Evolutionary conservation across 2,113 vertebrate genomes (phyloP).

Genomic region (Catharus fuscescens): DNA sequence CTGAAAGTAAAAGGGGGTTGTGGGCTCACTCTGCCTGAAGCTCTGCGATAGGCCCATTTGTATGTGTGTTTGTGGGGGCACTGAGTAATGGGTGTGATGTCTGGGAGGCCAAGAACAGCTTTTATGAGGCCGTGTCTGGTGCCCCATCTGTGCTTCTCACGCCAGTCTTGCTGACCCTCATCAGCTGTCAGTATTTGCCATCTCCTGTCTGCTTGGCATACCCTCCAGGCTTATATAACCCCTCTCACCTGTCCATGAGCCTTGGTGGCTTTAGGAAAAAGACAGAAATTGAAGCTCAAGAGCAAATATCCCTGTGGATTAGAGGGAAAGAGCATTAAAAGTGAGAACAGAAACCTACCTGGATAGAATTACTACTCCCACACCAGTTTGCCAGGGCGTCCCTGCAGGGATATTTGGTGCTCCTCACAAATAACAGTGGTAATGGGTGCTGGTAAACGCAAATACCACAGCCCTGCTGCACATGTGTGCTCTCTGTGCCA

Average conservation of each 20-base stretch:
- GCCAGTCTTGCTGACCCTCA: background rate
- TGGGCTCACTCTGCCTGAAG: background rate
- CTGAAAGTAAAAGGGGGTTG: background rate
- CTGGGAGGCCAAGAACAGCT: background rate
- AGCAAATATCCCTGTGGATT: background rate
- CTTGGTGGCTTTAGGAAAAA: background rate
- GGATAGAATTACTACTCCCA: background rate
- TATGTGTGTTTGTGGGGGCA: background rate
- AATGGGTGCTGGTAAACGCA: background rate
- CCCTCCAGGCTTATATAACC: background rate
- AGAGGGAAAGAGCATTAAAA: background rate
- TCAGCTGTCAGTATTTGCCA: background rate
- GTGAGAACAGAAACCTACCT: background rate
- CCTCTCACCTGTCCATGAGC: background rate
- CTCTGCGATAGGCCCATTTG: background rate
- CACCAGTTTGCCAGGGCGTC: background rate
- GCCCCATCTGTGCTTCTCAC: background rate
- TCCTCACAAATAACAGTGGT: background rate
- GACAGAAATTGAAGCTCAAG: background rate
- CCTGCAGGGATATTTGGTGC: background rate
- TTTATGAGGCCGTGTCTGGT: background rate
- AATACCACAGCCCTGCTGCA: no score
- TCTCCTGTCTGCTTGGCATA: background rate
- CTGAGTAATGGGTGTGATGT: background rate
- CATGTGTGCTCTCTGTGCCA: rapidly evolving